Conservation (phyloP, 2,113 vertebrate genomes). For the Martes martes region DNA sequence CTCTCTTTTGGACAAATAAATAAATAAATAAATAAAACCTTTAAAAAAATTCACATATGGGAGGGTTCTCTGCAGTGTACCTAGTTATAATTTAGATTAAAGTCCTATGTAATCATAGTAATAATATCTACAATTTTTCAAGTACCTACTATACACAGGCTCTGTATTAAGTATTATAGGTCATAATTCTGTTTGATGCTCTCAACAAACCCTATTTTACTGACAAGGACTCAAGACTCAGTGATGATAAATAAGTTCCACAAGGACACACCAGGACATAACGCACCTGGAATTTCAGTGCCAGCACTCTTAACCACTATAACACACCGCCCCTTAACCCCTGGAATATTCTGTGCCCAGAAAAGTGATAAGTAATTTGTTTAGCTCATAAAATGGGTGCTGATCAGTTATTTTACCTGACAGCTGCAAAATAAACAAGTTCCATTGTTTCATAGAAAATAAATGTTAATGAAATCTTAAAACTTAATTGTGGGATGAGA, state of each 20-base stretch:
- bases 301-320: neutral
- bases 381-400: neutral
- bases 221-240: neutral
- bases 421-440: neutral
- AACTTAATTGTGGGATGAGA: neutral
- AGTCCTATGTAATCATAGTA: neutral
- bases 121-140: neutral
- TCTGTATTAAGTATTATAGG: neutral
- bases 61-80: neutral
- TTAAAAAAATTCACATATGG: neutral
- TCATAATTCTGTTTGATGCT: neutral
- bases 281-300: neutral
- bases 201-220: neutral
- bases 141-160: neutral
- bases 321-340: accelerated
- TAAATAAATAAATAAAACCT: too few relatives aligned
- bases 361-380: neutral
- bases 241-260: neutral
- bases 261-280: neutral
- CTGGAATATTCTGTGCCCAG: neutral
- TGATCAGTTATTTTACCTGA: neutral
- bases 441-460: neutral
- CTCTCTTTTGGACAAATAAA: too few relatives aligned
- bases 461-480: neutral
- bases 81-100: constrained; percentile 12